phyloP scores from a whole-genome alignment of 37 sponge, comb jelly and placozoan species.

The Beroe ovata region DNA sequence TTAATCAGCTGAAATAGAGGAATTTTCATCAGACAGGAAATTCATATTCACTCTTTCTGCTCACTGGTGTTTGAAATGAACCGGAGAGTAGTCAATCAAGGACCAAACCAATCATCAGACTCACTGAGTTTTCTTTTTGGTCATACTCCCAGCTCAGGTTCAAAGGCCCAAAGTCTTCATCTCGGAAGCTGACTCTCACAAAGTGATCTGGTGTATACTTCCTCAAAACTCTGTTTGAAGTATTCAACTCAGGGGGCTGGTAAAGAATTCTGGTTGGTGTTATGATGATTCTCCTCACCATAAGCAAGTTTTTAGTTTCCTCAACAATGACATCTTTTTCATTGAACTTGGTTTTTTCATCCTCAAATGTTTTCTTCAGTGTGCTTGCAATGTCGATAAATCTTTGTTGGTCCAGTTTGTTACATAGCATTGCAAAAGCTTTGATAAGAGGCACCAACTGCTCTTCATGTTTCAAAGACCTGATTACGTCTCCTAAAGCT shows the following conservation, averaged over 20 bases:
- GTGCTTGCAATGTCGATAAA: slow-evolving; percentile 1
- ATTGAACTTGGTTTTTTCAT: not conserved
- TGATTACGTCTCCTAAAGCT: not conserved
- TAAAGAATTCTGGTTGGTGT: slow-evolving; percentile 56
- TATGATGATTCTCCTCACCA: not conserved
- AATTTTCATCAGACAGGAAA: not conserved
- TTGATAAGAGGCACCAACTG: slow-evolving; percentile 9
- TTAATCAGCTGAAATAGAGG: slow-evolving; percentile 1
- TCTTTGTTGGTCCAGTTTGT: slow-evolving; percentile 1
- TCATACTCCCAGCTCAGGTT: slow-evolving; percentile 22
- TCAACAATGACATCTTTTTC: not conserved
- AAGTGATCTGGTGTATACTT: slow-evolving; percentile 54
- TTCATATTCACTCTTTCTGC: too few species aligned
- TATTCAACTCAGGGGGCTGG: slow-evolving; percentile 55
- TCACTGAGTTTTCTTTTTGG: not conserved
- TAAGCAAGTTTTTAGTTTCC: not conserved
- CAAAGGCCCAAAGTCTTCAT: slow-evolving; percentile 67
- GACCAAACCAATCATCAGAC: not conserved
- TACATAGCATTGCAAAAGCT: slow-evolving; percentile 32
- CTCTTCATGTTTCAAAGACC: not conserved
- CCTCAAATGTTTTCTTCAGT: not conserved
- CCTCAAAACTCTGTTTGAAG: slow-evolving; percentile 66
- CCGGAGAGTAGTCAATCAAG: too few species aligned
- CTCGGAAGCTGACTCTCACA: slow-evolving; percentile 63
- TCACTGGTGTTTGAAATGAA: too few species aligned